Conservation (phyloP, 2,888 invertebrate genomes). For the Drosophila nr. perissopoda region DNA sequence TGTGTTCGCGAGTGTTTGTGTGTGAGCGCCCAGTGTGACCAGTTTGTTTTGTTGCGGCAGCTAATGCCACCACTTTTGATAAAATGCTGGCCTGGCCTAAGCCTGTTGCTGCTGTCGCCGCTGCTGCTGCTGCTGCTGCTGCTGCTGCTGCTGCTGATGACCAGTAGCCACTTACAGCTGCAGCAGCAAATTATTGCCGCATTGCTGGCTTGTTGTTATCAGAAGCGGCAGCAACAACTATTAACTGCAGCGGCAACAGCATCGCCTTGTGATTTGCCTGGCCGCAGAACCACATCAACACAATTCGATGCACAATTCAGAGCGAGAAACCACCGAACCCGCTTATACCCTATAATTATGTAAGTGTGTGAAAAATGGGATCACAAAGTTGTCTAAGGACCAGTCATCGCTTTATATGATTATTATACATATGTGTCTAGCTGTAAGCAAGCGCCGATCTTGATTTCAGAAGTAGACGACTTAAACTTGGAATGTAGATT, state of each 20-base stretch:
- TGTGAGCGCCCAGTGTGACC: slow-evolving; percentile 61
- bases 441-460: background rate
- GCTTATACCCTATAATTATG: slow-evolving; percentile 27
- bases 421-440: background rate
- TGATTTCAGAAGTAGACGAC: background rate
- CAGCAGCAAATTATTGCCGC: slow-evolving; percentile 69
- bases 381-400: background rate
- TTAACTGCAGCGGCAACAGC: slow-evolving; percentile 14
- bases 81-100: slow-evolving; percentile 77
- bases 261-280: slow-evolving; percentile 68
- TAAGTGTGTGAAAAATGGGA: background rate
- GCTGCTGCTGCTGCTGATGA: slow-evolving; percentile 72
- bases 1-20: slow-evolving; percentile 19
- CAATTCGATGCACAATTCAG: slow-evolving; percentile 42
- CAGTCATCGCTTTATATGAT: background rate
- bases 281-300: slow-evolving; percentile 51
- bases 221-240: slow-evolving; percentile 58
- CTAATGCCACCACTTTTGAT: slow-evolving; percentile 80
- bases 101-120: slow-evolving; percentile 66
- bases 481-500: background rate
- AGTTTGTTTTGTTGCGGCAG: slow-evolving; percentile 58
- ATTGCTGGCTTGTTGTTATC: slow-evolving; percentile 70
- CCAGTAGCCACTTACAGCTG: slow-evolving; percentile 79
- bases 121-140: slow-evolving; percentile 12
- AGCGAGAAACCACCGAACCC: slow-evolving; percentile 21